Base-by-base conservation (phyloP, 2,113 vertebrate species). In the Actinemys pallida region DNA sequence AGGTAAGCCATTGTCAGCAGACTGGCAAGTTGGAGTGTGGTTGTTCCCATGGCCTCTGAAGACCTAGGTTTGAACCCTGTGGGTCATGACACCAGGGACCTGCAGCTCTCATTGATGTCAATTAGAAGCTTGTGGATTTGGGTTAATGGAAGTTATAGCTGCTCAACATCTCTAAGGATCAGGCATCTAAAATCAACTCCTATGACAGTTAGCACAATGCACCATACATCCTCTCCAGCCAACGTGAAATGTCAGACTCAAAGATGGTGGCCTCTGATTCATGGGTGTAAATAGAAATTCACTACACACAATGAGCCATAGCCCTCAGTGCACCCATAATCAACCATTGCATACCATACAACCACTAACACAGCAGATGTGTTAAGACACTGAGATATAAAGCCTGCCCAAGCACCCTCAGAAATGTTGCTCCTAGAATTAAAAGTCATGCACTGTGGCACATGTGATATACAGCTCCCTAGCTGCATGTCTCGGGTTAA, bases 281-380 rank as follows among this genome's bases (percentile, higher is more conserved):
- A 10, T 45, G 59, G 45, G 27, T 85, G 2, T 35, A 81, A 75
- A 53, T 22, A 52, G 75, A 81, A 75, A 22, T 8, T 52, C 52
- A 52, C 49, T 25, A 4, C 31, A 20, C 19, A 10, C 39, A 45
- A 42, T 13, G 17, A 80, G 20, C 10, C 24, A 76, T 76, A 45
- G 72, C 39, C 22, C 39, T 25, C 42, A 0, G 76, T 19, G 45
- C 35, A 39, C 45, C 27, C 16, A 3, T 24, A 62, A 65, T 76
- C 75, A 49, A 12, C 52, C 57, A 29, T n/a, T 76, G 45, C 4
- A 62, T 17, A 31, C 50, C 8, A 7, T 53, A 8, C 0, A 1
- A 16, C 29, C 25, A 31, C 27, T 29, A 79, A 31, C 27, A 49
- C 25, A 56, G 39, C 19, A 72, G 56, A 89, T 19, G 19, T n/a